phyloP scores from a whole-genome alignment of 2,888 invertebrate species.

The Polydesmus complanatus region DNA sequence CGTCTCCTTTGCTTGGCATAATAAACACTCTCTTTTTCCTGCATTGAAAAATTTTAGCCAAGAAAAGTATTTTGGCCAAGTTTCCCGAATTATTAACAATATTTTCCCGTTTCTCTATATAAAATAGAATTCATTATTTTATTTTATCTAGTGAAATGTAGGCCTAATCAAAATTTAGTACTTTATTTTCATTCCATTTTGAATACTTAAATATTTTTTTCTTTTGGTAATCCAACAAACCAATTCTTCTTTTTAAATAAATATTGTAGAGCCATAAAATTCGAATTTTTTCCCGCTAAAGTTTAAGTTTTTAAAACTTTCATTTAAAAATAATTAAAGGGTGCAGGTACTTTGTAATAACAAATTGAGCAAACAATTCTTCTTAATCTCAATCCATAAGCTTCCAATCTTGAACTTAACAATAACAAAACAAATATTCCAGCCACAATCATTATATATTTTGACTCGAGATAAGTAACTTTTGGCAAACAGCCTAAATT shows the following conservation, averaged over 20 bases:
- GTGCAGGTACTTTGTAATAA: slow-evolving; percentile 13
- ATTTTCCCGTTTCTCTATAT: slow-evolving; percentile 6
- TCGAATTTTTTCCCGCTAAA: slow-evolving; percentile 3
- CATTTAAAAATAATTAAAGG: not conserved
- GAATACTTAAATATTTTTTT: slow-evolving; percentile 2
- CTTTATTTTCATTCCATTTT: slow-evolving; percentile 1
- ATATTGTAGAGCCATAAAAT: slow-evolving; percentile 12
- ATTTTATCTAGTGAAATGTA: not conserved
- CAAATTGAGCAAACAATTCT: slow-evolving; percentile 7
- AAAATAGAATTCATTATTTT: not conserved
- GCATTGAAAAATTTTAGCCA: slow-evolving; percentile 9
- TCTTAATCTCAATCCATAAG: slow-evolving; percentile 10
- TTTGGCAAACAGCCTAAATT: not conserved
- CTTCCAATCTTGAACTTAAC: slow-evolving; percentile 5
- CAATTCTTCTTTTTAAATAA: slow-evolving; percentile 2
- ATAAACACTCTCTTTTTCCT: slow-evolving; percentile 7
- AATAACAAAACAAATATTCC: not conserved
- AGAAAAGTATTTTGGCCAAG: slow-evolving; percentile 5
- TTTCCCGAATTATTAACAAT: slow-evolving; percentile 1
- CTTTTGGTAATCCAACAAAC: slow-evolving; percentile 2
- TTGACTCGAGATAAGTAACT: not conserved
- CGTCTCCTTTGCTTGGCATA: slow-evolving; percentile 4
- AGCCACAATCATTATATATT: not conserved
- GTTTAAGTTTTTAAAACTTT: not conserved
- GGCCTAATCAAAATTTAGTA: not conserved